Evolutionary conservation across 2,888 invertebrate species (phyloP), one percentile per base, ranked within the genome.

Genomic region (Eumerus sabulonum): DNA sequence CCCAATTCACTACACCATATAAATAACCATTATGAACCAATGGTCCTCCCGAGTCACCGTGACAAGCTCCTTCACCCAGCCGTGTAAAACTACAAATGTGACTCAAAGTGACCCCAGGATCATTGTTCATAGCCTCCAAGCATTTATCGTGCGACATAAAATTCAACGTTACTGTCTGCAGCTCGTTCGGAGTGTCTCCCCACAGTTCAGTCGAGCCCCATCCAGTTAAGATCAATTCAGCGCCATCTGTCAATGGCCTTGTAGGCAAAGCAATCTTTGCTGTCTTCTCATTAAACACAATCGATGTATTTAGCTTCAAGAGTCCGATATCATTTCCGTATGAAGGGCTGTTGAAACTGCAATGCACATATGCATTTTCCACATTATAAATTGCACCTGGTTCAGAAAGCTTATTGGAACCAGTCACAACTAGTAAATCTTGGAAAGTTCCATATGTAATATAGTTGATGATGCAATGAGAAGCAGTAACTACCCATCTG

Each of bases 321-420:
- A 95, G 86, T 0, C 93, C 94, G 54, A 95, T 93, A 83, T 95
- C 94, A 84, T 94, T 92, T 19, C 87, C 83, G 56, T 84, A 87
- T 14, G 82, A 64, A 0, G 87, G 86, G 1, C 82, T 82, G 35
- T 85, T 85, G n/a, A n/a, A 88, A 18, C 85, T 84, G 62, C 85
- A 85, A 56, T 87, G 88, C 81, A 83, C 82, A 11, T 84, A 67
- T 1, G 87, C 85, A n/a, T 82, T 83, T 63, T 86, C 86, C 45
- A 84, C 82, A 53, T 77, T 84, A 50, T 87, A 86, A 27, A 62
- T 84, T 9, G 84, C 83, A 0, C 76, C 84, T 7, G 86, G 83
- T n/a, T 85, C 83, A 27, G 83, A 77, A 11, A 86, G 79, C 54
- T 84, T 82, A 54, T 87, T 84, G 16, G 86, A 85, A 18, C 89